These are phyloP conservation scores for Eurosta solidaginis DNA, from an alignment of 1,140 invertebrate species.

Conservation along the genomic window DNA sequence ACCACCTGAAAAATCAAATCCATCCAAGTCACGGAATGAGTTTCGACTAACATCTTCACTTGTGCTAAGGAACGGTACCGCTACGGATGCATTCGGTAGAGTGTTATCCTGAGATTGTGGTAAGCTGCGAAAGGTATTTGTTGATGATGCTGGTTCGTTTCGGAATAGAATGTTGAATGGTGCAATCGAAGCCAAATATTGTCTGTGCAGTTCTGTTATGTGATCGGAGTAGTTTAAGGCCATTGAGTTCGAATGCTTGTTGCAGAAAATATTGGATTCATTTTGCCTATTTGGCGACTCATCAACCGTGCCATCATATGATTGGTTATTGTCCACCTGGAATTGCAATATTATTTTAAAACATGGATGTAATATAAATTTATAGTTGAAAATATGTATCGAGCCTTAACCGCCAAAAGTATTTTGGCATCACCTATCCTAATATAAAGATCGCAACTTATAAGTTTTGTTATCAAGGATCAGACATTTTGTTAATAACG, in stretches of 20 bases:
- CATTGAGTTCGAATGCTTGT: slow-evolving; percentile 31
- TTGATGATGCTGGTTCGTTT: slow-evolving; percentile 13
- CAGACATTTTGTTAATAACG: no score
- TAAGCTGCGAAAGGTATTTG: not conserved
- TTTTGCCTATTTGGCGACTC: slow-evolving; percentile 36
- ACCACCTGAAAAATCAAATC: slow-evolving; percentile 32
- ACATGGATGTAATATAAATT: no score
- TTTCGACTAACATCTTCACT: not conserved
- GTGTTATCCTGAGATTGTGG: not conserved
- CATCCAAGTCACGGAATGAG: slow-evolving; percentile 29
- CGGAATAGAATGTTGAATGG: slow-evolving; percentile 55
- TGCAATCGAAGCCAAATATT: slow-evolving; percentile 53
- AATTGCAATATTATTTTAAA: not conserved
- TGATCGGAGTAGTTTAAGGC: slow-evolving; percentile 53
- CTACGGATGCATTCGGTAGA: not conserved
- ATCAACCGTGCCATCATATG: slow-evolving; percentile 25
- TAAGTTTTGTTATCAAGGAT: no score
- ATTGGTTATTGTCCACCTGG: not conserved
- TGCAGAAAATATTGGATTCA: slow-evolving; percentile 48
- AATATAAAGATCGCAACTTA: no score
- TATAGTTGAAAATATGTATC: no score
- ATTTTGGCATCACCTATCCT: no score
- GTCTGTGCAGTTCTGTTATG: slow-evolving; percentile 55
- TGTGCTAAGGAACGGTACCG: not conserved
- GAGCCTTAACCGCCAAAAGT: no score